A percentile compares a stretch with the other conserved stretches of the same genome.
phyloP scores from a whole-genome alignment of 2,888 invertebrate species.

The Andrena marginata region DNA sequence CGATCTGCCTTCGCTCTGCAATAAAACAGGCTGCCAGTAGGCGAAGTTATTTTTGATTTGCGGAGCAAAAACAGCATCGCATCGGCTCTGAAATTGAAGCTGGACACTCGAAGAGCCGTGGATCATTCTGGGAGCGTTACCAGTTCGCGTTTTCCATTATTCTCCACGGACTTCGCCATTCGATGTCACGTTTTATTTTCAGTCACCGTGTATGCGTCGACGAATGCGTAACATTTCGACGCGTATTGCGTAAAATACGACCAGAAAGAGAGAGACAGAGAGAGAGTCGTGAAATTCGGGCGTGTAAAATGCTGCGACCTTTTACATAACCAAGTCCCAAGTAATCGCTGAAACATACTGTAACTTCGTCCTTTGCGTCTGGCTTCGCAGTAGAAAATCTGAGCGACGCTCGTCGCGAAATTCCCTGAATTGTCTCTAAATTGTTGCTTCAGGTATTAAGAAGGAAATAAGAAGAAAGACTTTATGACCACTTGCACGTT shows the following conservation, averaged over 20 bases:
- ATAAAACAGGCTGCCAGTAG: too few relatives aligned
- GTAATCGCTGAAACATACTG: constrained; percentile 14
- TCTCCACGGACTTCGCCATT: not conserved
- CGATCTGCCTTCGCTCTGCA: too few relatives aligned
- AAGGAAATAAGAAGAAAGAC: too few relatives aligned
- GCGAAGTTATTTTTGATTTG: too few relatives aligned
- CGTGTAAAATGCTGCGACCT: constrained; percentile 28
- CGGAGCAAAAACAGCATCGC: not conserved
- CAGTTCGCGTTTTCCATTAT: not conserved
- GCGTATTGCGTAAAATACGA: constrained; percentile 36
- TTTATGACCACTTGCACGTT: too few relatives aligned
- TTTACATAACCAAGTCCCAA: constrained; percentile 29
- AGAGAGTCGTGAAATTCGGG: constrained; percentile 45
- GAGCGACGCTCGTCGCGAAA: too few relatives aligned
- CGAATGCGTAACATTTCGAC: constrained; percentile 34
- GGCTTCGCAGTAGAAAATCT: not conserved
- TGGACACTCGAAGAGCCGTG: not conserved
- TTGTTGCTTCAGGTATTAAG: too few relatives aligned
- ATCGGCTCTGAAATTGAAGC: not conserved
- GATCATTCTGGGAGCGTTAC: not conserved
- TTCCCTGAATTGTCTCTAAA: too few relatives aligned
- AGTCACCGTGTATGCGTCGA: constrained; percentile 27
- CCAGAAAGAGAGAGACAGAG: not conserved
- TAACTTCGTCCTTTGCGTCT: constrained; percentile 1
- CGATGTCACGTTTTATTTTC: constrained; percentile 17